Evolutionary conservation across 2,113 vertebrate genomes (phyloP).

Genomic region (Rhinogobius similis): DNA sequence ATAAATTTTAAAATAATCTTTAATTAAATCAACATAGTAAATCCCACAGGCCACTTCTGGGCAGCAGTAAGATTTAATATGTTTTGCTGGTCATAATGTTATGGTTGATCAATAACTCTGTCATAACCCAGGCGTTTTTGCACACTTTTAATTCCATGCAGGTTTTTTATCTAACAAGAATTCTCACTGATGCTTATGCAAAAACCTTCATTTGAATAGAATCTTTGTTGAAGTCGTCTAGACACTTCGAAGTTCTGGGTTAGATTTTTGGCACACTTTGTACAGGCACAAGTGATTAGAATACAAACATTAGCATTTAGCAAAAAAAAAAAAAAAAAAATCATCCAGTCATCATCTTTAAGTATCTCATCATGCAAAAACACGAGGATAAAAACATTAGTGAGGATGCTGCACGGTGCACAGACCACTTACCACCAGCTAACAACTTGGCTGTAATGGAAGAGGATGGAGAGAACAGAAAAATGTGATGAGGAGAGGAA

Average conservation of each 20-base stretch:
- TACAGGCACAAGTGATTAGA: background rate
- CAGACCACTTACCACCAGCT: constrained; percentile 63
- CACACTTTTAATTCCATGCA: background rate
- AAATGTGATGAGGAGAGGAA: constrained; percentile 22
- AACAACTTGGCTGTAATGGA: constrained; percentile 67
- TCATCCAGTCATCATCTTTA: background rate
- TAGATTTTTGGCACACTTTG: background rate
- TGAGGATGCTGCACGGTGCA: constrained; percentile 18
- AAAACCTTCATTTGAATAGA: background rate
- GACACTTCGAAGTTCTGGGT: background rate
- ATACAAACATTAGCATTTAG: constrained; percentile 1
- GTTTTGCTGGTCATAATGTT: background rate
- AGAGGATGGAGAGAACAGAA: constrained; percentile 33
- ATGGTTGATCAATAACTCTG: background rate
- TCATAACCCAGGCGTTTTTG: background rate
- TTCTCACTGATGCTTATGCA: background rate
- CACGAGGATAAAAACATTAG: constrained; percentile 29
- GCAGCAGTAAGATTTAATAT: background rate
- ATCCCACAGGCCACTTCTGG: background rate
- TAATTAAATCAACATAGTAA: background rate
- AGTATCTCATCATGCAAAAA: constrained; percentile 4
- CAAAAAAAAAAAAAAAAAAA: constrained; percentile 18
- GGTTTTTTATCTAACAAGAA: background rate
- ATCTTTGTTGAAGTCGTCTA: background rate
- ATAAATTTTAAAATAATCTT: background rate